A percentile compares a stretch with the other conserved stretches of the same genome.
Conservation (phyloP, 2,797 vertebrate species). For the Neomorphus geoffroyi region DNA sequence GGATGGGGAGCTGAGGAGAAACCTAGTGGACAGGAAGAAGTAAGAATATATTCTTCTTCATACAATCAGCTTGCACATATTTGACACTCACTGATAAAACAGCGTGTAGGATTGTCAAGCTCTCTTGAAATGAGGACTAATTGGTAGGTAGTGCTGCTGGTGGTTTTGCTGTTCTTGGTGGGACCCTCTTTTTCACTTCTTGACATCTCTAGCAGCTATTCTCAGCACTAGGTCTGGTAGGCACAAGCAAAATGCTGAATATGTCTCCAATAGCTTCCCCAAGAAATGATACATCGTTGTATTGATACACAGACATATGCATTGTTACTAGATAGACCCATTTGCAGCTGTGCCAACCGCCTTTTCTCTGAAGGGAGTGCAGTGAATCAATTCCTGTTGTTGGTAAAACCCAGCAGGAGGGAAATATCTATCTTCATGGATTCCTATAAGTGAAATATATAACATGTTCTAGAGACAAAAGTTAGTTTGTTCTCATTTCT, state of each 20-base stretch:
- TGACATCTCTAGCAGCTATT: not conserved
- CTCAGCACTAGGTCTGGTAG: not conserved
- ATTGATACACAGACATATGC: accelerated
- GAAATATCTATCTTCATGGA: not conserved
- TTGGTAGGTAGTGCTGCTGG: not conserved
- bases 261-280: not conserved
- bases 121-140: not conserved
- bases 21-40: not conserved
- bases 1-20: not conserved
- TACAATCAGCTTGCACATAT: not conserved
- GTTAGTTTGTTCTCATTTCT: conserved; percentile 25
- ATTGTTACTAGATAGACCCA: not conserved
- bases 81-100: not conserved
- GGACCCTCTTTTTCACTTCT: not conserved
- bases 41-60: not conserved
- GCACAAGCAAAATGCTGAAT: not conserved
- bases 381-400: not conserved
- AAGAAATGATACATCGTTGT: not conserved
- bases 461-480: conserved; percentile 37
- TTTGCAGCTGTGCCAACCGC: not conserved
- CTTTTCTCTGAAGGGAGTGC: not conserved
- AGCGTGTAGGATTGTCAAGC: not conserved
- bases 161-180: not conserved
- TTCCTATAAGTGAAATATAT: conserved; percentile 33
- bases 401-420: not conserved